These are phyloP conservation scores for Halictus ligatus DNA, from an alignment of 2,888 invertebrate genomes.

Conservation along the genomic window DNA sequence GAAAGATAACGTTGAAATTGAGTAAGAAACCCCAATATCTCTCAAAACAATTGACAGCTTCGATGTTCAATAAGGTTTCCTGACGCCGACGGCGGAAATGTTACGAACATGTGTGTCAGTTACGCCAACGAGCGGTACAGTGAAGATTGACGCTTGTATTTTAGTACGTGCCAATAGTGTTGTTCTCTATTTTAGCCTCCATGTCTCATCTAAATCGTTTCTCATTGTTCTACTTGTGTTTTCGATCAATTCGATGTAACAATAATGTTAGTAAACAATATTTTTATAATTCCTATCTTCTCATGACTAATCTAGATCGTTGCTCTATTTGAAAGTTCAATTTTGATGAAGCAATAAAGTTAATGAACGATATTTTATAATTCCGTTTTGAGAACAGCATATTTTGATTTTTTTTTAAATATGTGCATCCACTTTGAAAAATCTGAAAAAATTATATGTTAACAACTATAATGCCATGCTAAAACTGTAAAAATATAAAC, in stretches of 20 bases:
- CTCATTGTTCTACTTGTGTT: neutral
- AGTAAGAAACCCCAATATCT: conserved; percentile 34
- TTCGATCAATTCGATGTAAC: neutral
- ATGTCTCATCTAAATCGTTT: conserved; percentile 3
- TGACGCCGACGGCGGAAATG: conserved; percentile 23
- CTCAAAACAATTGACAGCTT: conserved; percentile 31
- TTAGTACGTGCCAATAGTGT: conserved; percentile 10
- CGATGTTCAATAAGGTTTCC: conserved; percentile 29
- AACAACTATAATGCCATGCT: no score
- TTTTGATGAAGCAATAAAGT: neutral
- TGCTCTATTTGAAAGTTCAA: neutral
- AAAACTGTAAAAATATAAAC: no score
- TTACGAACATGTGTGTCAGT: conserved; percentile 26
- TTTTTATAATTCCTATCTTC: neutral
- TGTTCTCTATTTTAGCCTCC: neutral
- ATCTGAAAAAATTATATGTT: no score
- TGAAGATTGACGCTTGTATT: conserved; percentile 25
- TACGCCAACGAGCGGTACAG: conserved; percentile 2
- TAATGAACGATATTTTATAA: neutral
- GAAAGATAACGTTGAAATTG: conserved; percentile 8
- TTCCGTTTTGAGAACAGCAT: neutral
- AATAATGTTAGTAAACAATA: neutral
- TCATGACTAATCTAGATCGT: neutral
- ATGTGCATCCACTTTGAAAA: no score
- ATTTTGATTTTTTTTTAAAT: no score